Base-by-base conservation (phyloP, 2,888 invertebrate species). In the Polydrusus cervinus region DNA sequence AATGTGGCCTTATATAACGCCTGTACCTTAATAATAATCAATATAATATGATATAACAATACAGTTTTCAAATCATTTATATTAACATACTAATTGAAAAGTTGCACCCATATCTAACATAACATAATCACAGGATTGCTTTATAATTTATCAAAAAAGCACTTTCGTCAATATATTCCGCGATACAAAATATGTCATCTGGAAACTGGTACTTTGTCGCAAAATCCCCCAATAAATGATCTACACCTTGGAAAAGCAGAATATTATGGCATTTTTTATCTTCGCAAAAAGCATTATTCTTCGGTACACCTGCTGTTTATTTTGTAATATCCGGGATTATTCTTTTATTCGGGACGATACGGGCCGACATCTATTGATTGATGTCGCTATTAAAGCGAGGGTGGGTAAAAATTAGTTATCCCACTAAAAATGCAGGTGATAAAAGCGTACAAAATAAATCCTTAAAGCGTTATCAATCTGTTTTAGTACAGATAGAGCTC, bases 391-490 rank as follows among this genome's bases (percentile, higher is more conserved):
- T 47, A 64, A 30, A 18, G 47, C 45, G 64, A 64, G 47, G 49
- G 47, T 34, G 45, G 64, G 45, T 64, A 64, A 64, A 64, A 64
- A 64, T 64, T 64, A 64, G 64, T 64, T 64, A 64, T 30, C 64
- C 11, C 25, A 34, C 49, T 47, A 43, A 64, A 64, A 64, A 49
- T 64, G 64, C 64, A 47, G 64, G 64, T 64, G 47, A 64, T 64
- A 64, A 64, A 64, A 49, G 30, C 49, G 18, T 64, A 64, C 64
- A 64, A 64, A 49, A 34, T 49, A 64, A 64, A 64, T 49, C 49
- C 49, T 64, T 49, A 64, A 34, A 49, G 47, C 49, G 30, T 49
- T 47, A 64, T 64, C 64, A 64, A 64, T 64, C 64, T 49, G 64
- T 16, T 30, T 43, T 16, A 49, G 49, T 38, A 49, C 49, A 64